phyloP scores from a whole-genome alignment of 2,797 vertebrate species.

The Masticophis lateralis region DNA sequence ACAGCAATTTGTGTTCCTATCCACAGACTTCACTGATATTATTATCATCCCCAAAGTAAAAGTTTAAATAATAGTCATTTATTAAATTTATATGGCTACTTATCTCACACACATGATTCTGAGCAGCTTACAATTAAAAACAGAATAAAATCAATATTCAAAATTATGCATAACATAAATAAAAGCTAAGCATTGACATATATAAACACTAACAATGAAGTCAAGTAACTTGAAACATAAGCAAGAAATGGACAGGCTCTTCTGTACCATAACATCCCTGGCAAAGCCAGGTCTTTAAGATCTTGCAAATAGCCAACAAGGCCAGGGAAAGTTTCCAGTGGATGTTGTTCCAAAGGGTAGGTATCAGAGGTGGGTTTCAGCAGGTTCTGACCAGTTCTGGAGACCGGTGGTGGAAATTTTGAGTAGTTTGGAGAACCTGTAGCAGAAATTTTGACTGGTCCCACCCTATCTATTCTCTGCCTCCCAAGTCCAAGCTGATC shows the following conservation, averaged over 20 bases:
- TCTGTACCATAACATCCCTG: not conserved
- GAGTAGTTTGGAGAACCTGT: too few species aligned
- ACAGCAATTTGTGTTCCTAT: not conserved
- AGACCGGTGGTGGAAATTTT: too few species aligned
- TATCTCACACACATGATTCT: not conserved
- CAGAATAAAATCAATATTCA: not conserved
- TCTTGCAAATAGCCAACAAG: not conserved
- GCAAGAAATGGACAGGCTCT: not conserved
- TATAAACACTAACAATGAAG: not conserved
- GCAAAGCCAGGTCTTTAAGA: not conserved
- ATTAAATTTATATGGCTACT: not conserved
- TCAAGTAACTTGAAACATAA: not conserved
- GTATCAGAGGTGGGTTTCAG: too few species aligned
- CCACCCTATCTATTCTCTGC: too few species aligned
- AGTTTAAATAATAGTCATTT: not conserved
- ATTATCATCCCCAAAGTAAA: not conserved
- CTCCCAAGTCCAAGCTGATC: too few species aligned
- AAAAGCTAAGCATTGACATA: not conserved
- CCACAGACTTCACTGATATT: not conserved
- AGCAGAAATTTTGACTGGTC: too few species aligned
- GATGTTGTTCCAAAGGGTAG: not conserved
- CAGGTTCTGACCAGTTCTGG: too few species aligned
- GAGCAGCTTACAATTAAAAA: not conserved
- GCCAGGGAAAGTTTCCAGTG: not conserved
- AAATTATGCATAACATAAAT: not conserved